phyloP scores from a whole-genome alignment of 2,888 invertebrate species.

The Fabriciana adippe region DNA sequence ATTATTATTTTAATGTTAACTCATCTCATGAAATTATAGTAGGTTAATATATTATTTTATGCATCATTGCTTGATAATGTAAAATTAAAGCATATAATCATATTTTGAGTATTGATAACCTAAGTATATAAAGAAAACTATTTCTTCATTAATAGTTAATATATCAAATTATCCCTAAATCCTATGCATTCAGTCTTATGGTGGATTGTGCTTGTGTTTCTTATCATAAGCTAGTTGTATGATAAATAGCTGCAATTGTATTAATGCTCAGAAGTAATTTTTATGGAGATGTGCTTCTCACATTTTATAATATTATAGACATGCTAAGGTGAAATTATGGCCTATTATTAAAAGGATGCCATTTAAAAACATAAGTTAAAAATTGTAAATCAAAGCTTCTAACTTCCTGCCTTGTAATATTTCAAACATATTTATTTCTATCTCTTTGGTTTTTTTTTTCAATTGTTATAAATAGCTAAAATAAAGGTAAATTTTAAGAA shows the following conservation, averaged over 20 bases:
- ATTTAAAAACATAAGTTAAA: slow-evolving; percentile 16
- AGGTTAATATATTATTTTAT: slow-evolving; percentile 3
- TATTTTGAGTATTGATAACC: not conserved
- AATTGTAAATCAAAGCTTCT: slow-evolving; percentile 10
- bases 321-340: slow-evolving; percentile 24
- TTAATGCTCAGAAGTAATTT: not conserved
- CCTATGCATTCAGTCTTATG: not conserved
- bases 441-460: slow-evolving; percentile 28
- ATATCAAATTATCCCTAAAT: not conserved
- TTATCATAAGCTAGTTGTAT: slow-evolving; percentile 4
- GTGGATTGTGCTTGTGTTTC: slow-evolving; percentile 3
- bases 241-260: slow-evolving; percentile 4
- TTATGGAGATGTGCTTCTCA: not conserved
- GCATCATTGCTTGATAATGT: slow-evolving; percentile 9
- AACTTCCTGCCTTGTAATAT: slow-evolving; percentile 19
- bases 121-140: too few species aligned
- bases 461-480: slow-evolving; percentile 20
- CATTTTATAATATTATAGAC: not conserved
- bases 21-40: slow-evolving; percentile 25
- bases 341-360: slow-evolving; percentile 27
- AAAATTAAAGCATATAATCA: not conserved
- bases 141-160: too few species aligned
- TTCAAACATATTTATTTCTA: slow-evolving; percentile 23
- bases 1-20: slow-evolving; percentile 22
- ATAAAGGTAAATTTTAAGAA: slow-evolving; percentile 49